Conservation (phyloP, 2,888 invertebrate genomes). For the Caenorhabditis sp. region DNA sequence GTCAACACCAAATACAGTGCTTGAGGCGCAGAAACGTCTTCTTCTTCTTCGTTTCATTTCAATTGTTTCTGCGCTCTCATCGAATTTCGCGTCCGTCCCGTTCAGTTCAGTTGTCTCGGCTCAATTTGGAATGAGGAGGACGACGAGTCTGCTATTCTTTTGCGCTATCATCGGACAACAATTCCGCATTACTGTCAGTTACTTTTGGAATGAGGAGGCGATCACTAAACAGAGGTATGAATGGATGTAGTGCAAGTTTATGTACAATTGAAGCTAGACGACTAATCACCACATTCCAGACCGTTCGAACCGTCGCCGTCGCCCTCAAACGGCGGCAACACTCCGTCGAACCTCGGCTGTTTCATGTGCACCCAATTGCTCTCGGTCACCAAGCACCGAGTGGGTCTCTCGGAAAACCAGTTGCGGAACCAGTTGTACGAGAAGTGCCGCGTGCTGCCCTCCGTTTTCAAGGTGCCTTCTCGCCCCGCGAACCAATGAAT, state of each 20-base stretch:
- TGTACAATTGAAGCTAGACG: too few relatives aligned
- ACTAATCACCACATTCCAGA: constrained; percentile 15
- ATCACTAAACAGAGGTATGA: constrained; percentile 9
- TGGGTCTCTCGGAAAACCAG: constrained; percentile 71
- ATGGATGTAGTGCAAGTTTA: too few relatives aligned
- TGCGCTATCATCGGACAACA: constrained; percentile 14
- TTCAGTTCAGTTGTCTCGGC: not conserved
- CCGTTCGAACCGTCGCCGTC: constrained; percentile 2
- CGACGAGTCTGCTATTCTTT: not conserved
- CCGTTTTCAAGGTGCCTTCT: constrained; percentile 68
- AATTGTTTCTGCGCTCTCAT: constrained; percentile 28
- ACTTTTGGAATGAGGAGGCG: constrained; percentile 48
- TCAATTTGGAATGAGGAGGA: not conserved
- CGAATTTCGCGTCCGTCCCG: too few relatives aligned
- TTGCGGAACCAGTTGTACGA: constrained; percentile 66
- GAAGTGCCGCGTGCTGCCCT: constrained; percentile 69
- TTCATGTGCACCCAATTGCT: constrained; percentile 73
- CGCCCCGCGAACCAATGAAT: not conserved
- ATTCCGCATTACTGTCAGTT: constrained; percentile 11
- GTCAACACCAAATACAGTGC: constrained; percentile 45
- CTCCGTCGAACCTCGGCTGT: constrained; percentile 69
- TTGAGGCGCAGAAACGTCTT: constrained; percentile 23
- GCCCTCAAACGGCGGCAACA: constrained; percentile 14
- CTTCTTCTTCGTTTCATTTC: constrained; percentile 6
- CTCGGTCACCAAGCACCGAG: constrained; percentile 71